Base-by-base conservation (phyloP, 2,797 vertebrate species). In the Austrolebias charrua region DNA sequence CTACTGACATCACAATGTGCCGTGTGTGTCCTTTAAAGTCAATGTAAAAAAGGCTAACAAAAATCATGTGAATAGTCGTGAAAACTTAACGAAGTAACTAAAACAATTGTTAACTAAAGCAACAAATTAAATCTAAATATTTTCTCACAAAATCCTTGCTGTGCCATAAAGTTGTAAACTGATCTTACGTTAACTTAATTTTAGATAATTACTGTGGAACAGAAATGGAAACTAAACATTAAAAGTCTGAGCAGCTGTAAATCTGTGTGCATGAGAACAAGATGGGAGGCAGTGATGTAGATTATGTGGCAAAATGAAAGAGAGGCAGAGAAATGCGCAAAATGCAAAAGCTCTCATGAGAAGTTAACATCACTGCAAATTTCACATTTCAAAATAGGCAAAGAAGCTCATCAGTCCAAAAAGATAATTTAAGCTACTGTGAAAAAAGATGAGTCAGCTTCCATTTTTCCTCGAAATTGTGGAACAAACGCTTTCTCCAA, bases 401-500 rank as follows among this genome's bases (percentile, higher is more conserved):
- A 44, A 77, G 77, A 59, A n/a, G 79, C 78, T 77, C 71, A 45
- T 70, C 71, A 64, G 71, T 64, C 60, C 60, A 52, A 78, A 83
- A 53, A 18, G 81, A 38, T 58, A 75, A 68, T 85, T 68, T 72
- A 69, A 80, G 81, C 74, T 55, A 80, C 70, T 57, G 62, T 88
- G 84, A 3, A 84, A 90, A 91, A 90, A 76, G 81, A 70, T 88
- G 78, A 78, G 53, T 89, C 86, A 87, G 76, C 69, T 80, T 74
- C 65, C 59, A 71, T 80, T 84, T 24, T 79, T 71, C 70, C 20
- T 76, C 49, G 57, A 75, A 79, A 77, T 79, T 81, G 65, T 87
- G 83, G 82, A 86, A 50, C 55, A 58, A 89, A 33, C 62, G 68
- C 68, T 66, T 55, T 31, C 40, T 78, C 83, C 84, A 76, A 89